phyloP scores from a whole-genome alignment of 2,113 vertebrate species.

The Cinclus cinclus region DNA sequence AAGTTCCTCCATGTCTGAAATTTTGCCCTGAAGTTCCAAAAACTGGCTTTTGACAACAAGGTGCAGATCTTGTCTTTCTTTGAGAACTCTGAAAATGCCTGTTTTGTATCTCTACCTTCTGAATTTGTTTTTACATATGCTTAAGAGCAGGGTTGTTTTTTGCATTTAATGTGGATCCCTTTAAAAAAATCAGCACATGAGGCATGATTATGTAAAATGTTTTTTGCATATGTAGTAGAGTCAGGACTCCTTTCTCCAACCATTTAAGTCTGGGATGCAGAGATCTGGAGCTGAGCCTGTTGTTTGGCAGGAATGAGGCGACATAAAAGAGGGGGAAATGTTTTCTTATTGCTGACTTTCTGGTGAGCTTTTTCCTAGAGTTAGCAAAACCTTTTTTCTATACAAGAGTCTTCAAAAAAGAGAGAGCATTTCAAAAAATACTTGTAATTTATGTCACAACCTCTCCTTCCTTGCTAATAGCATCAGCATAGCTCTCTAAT shows the following conservation, averaged over 20 bases:
- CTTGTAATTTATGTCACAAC: background rate
- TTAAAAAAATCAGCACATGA: background rate
- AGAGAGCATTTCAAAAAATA: background rate
- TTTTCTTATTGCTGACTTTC: background rate
- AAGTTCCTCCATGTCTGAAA: background rate
- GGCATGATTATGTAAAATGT: background rate
- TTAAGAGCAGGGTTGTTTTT: background rate
- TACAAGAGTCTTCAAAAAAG: background rate
- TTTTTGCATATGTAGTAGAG: background rate
- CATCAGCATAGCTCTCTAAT: background rate
- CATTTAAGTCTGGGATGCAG: background rate
- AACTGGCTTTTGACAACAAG: background rate
- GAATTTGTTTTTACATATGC: background rate
- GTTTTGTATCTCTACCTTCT: background rate
- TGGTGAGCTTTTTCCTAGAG: background rate
- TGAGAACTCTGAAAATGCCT: background rate
- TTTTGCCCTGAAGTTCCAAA: conserved; percentile 2
- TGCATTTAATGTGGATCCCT: background rate
- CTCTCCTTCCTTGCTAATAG: background rate
- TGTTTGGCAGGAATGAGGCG: background rate
- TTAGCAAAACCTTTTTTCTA: background rate
- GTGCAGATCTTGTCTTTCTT: background rate
- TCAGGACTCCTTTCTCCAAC: background rate
- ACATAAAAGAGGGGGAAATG: background rate
- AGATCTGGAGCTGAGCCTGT: background rate